phyloP scores from a whole-genome alignment of 2,888 invertebrate species.

The Eremobia ochroleuca region DNA sequence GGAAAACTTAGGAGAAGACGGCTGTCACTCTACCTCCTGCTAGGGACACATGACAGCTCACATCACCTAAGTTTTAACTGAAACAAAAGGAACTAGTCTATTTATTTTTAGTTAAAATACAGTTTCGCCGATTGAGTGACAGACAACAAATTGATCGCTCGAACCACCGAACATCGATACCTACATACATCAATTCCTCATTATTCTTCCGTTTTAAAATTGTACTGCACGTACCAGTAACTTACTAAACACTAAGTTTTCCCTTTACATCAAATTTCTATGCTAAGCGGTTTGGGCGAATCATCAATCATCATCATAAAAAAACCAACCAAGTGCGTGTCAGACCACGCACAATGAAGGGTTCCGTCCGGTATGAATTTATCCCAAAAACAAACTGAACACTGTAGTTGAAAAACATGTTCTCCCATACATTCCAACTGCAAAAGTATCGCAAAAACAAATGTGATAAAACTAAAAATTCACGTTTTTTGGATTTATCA shows the following conservation, averaged over 20 bases:
- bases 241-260: neutral
- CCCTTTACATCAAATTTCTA: too few relatives aligned
- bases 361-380: neutral
- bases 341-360: too few relatives aligned
- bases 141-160: neutral
- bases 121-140: neutral
- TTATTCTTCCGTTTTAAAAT: neutral
- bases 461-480: too few relatives aligned
- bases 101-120: neutral
- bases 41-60: neutral
- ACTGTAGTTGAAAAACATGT: neutral
- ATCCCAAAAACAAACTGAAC: neutral
- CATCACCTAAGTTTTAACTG: neutral
- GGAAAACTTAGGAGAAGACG: too few relatives aligned
- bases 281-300: neutral
- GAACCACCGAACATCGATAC: neutral
- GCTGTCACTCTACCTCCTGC: neutral
- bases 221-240: neutral
- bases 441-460: neutral
- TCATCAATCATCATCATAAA: neutral
- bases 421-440: neutral
- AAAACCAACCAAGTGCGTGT: too few relatives aligned
- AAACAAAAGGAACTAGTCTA: neutral
- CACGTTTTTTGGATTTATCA: too few relatives aligned
- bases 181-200: neutral